Base-by-base conservation (phyloP, 2,888 invertebrate genomes). In the Chrysotoxum bicinctum region DNA sequence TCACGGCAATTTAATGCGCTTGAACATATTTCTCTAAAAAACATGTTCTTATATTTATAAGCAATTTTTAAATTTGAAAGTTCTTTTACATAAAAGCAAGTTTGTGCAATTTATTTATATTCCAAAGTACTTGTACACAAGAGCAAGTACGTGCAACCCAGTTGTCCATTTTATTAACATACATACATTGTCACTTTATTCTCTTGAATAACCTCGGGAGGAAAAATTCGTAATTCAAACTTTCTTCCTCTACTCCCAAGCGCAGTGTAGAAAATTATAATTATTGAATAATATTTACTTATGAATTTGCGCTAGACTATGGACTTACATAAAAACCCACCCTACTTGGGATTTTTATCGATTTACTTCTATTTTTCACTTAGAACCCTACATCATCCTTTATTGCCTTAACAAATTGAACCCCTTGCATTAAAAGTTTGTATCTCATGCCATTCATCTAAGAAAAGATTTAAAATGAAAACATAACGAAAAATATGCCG, bases 211-310 rank as follows among this genome's bases (percentile, higher is more conserved):
- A 43, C 12, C 48, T n/a, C n/a, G n/a, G 32, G 14, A 48, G 0
- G 2, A 58, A 58, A 58, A 19, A 7, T 43, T 35, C 48, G 12
- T 19, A 35, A 26, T 16, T 16, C 30, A 50, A 14, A 37, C 14
- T 37, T 14, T 50, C 19, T 43, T 45, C 2, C 19, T 43, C 19
- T 48, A n/a, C 45, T 37, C 4, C 5, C 21, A 50, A 14, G 19
- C 2, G 43, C 45, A 32, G 10, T 62, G 45, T 66, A 54, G 66
- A 21, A 73, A 82, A 73, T 72, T 78, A 78, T 73, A 82, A 73
- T 72, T 78, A 78, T 69, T 68, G 62, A 69, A 73, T 50, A 78
- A 73, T 83, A 83, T 78, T 83, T 50, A 77, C 77, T 54, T 54
- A 37, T 50, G 43, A 32, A 21, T 8, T 7, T 30, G 35, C 14